Evolutionary conservation across 1,140 invertebrate genomes (phyloP), one percentile per base, ranked within the genome.

Genomic region (Bombus waltoni): DNA sequence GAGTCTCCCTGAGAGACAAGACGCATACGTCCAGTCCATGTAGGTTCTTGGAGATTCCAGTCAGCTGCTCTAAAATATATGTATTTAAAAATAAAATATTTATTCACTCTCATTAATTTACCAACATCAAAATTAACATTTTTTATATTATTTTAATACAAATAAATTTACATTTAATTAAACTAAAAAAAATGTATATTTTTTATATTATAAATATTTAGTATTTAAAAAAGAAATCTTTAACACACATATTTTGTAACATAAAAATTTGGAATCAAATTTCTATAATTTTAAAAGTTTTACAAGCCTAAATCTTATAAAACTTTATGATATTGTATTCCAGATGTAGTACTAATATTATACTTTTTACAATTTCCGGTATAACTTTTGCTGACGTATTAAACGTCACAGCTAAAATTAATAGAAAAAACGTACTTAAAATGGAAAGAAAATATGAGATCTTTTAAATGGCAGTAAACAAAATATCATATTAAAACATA

Each of bases 21-120:
- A 88, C 98, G 96, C 97, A 99, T 97, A 87, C 99, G 96, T 32
- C 99, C 99, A 62, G 98, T 99, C 99, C 99, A 99, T 92, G 99
- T 97, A n/a, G 99, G 99, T 87, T 97, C 97, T 93, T 98, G 97
- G 57, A 99, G 96, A 95, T 99, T 99, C 99, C 99, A 99, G 95
- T 99, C 99, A 83, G 98, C 98, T 89, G 99, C 99, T 96, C 99
- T 99, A 93, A 65, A 78, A 78, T 65, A 40, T 28, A 77, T 42
- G 62, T 44, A 83, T 42, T 42, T 32, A 42, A 35, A 70, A 10
- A 28, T 47, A 68, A 53, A 8, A 38, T 53, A 65, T 66, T 44
- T 62, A 22, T 38, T 22, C 35, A 38, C 3, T 22, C 47, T 53
- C 47, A 53, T 53, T 42, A 32, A 32, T 53, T 22, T 53, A 70